A percentile compares a stretch with the other conserved stretches of the same genome.
These are phyloP conservation scores for Unio pictorum DNA, from an alignment of 2,888 invertebrate species.

Conservation along the genomic window DNA sequence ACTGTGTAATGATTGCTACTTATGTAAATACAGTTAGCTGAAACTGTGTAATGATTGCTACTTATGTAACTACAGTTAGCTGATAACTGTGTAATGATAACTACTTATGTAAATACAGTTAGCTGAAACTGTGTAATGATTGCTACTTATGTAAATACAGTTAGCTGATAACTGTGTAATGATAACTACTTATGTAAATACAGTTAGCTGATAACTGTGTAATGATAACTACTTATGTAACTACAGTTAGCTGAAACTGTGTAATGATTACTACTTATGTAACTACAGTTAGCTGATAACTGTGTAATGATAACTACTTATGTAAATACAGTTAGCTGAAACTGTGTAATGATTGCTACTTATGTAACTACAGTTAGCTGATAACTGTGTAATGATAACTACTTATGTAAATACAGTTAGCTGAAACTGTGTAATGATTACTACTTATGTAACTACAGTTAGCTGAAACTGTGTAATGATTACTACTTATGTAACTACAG, in stretches of 20 bases:
- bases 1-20: constrained; percentile 80
- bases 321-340: constrained; percentile 69
- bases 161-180: constrained; percentile 76
- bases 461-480: constrained; percentile 75
- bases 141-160: constrained; percentile 76
- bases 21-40: constrained; percentile 73
- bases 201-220: constrained; percentile 75
- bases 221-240: constrained; percentile 79
- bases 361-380: constrained; percentile 73
- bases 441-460: constrained; percentile 75
- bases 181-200: constrained; percentile 78
- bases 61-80: constrained; percentile 73
- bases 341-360: constrained; percentile 80
- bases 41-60: constrained; percentile 80
- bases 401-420: constrained; percentile 74
- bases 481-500: too few relatives aligned
- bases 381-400: constrained; percentile 79
- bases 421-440: constrained; percentile 79
- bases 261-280: constrained; percentile 82
- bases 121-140: constrained; percentile 78
- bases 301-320: constrained; percentile 82
- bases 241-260: constrained; percentile 69
- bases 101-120: constrained; percentile 75
- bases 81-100: constrained; percentile 79
- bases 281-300: constrained; percentile 67